Conservation (phyloP, 2,113 vertebrate species). For the Anser cygnoides region DNA sequence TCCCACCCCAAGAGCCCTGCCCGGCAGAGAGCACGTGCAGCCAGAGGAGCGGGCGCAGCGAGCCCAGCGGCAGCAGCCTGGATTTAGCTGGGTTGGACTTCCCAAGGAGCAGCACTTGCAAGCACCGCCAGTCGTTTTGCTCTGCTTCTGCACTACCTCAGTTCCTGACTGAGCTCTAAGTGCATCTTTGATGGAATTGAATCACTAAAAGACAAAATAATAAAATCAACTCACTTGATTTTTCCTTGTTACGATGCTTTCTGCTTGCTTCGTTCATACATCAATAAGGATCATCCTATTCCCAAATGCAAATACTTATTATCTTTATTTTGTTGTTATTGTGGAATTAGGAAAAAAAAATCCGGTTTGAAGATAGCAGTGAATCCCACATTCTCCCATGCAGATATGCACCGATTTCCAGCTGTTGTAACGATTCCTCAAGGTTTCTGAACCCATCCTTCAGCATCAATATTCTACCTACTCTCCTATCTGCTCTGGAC, state of each 20-base stretch:
- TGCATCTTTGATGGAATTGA: not conserved
- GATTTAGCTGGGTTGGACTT: not conserved
- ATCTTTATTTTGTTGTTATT: not conserved
- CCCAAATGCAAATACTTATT: not conserved
- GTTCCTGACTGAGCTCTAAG: not conserved
- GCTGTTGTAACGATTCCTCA: not conserved
- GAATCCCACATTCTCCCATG: not conserved
- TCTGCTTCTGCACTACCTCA: not conserved
- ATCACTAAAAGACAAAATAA: not conserved
- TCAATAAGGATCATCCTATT: not conserved
- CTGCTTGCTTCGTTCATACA: not conserved
- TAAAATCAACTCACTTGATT: not conserved
- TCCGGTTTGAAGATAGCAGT: not conserved
- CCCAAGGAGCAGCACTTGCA: not conserved
- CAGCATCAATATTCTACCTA: conserved; percentile 4
- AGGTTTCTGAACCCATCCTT: not conserved
- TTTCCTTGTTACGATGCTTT: not conserved
- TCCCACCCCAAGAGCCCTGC: not conserved
- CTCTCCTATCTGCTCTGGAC: conserved; percentile 16
- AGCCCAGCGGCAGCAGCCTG: not conserved
- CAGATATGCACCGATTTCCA: not conserved
- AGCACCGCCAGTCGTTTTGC: not conserved
- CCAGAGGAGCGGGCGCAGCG: not conserved
- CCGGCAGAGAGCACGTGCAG: rapidly evolving
- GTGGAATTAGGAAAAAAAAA: not conserved